Percentiles rank a stretch among this genome's conserved stretches.
phyloP scores from a whole-genome alignment of 2,888 invertebrate genomes.

The Trypoxylon attenuatum region DNA sequence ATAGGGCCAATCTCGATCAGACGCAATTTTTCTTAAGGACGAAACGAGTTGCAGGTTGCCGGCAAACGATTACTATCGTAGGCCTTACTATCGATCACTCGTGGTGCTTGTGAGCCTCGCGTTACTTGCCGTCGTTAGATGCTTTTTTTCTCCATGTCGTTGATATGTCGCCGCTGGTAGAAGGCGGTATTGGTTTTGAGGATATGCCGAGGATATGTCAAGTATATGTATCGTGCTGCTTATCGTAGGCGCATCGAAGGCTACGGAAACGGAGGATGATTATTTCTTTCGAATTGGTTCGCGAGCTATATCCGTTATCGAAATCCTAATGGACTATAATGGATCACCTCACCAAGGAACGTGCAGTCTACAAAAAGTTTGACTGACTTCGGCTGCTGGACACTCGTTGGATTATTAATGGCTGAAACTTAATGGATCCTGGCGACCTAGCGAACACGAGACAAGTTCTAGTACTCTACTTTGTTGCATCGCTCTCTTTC shows the following conservation, averaged over 20 bases:
- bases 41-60: constrained; percentile 17
- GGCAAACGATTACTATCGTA: constrained; percentile 32
- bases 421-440: constrained; percentile 15
- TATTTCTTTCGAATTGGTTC: background rate
- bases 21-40: constrained; percentile 13
- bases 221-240: constrained; percentile 3
- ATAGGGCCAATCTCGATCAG: background rate
- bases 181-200: background rate
- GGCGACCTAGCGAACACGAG: background rate
- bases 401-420: constrained; percentile 22
- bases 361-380: constrained; percentile 15
- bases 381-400: constrained; percentile 3
- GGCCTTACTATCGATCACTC: constrained; percentile 43
- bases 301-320: background rate
- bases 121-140: constrained; percentile 11
- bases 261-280: background rate
- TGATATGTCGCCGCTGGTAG: constrained; percentile 12
- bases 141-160: constrained; percentile 3
- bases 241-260: no score
- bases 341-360: constrained; percentile 6
- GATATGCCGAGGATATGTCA: constrained; percentile 18
- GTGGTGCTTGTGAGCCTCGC: constrained; percentile 26
- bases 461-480: constrained; percentile 13
- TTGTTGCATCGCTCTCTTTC: no score
- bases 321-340: constrained; percentile 31